Evolutionary conservation across 1,140 invertebrate genomes (phyloP), one percentile per base, ranked within the genome.

Genomic region (Frieseomelitta varia): DNA sequence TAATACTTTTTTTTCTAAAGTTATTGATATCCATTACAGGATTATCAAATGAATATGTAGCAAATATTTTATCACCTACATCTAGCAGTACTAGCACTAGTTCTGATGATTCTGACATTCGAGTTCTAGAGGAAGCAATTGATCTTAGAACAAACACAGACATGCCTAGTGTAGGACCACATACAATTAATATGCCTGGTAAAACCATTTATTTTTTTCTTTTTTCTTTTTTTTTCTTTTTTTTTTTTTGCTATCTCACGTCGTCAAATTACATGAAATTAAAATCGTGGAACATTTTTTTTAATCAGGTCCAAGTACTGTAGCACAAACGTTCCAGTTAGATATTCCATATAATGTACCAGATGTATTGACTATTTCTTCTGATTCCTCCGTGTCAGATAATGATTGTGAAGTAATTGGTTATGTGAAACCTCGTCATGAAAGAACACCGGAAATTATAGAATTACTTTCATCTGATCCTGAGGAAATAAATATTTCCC

Each of bases 401-500:
- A 84, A 91, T 21, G 93, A 94, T 47, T 94, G 93, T 51, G 92
- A 93, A 74, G 91, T 96, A 69, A 91, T 96, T 56, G 93, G 93
- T n/a, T 95, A 94, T 82, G 94, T 96, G 4, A 96, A 96, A 88
- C 95, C 95, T 19, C 94, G 94, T 81, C 93, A 94, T 73, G 95
- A 95, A 84, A 93, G 95, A 79, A 95, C 96, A 47, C 96, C 96
- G 17, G 95, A 95, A 91, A 91, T 95, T 0, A 95, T 96, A 61
- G 92, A 96, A 27, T 71, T 94, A 12, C 90, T 94, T 30, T 95
- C 95, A 10, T 94, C 94, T 12, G 95, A 95, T 65, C 88, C 87
- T 58, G 93, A 90, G 17, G 74, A 85, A 61, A 51, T 65, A 34
- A 68, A 77, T 71, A 34, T 82, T 76, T 14, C 78, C 76, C 67